Evolutionary conservation across 1,140 invertebrate species (phyloP).

Genomic region (Dendroctonus ponderosae): DNA sequence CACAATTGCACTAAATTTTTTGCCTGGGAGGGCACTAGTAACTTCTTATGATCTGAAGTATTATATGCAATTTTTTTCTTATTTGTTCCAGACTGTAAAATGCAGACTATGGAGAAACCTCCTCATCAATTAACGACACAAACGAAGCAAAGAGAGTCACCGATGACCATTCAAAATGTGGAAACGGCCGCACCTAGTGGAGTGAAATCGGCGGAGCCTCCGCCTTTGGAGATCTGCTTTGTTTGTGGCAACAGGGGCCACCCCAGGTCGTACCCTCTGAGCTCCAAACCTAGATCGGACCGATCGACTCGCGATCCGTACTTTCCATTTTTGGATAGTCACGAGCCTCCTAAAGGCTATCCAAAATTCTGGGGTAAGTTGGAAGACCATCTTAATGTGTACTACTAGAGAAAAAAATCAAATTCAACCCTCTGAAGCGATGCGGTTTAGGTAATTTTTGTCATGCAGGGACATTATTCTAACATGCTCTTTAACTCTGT

Average conservation of each 20-base stretch:
- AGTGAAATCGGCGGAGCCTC: constrained; percentile 7
- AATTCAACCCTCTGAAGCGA: too few relatives aligned
- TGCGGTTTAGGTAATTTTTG: neutral
- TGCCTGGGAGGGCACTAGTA: too few relatives aligned
- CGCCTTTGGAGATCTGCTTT: constrained; percentile 64
- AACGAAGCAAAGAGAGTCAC: constrained; percentile 15
- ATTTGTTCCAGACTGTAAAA: constrained; percentile 1
- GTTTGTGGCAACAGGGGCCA: constrained; percentile 79
- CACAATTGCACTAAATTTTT: neutral
- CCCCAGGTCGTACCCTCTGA: constrained; percentile 66
- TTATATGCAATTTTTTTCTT: neutral
- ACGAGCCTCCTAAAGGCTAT: constrained; percentile 77
- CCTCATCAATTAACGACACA: neutral
- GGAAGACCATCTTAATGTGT: too few relatives aligned
- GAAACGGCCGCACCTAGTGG: constrained; percentile 9
- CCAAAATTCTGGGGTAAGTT: constrained; percentile 40
- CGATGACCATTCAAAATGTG: neutral
- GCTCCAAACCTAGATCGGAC: constrained; percentile 63
- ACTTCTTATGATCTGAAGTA: neutral
- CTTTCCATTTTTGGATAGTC: constrained; percentile 87
- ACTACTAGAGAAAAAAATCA: too few relatives aligned
- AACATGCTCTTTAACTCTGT: neutral
- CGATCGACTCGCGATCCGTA: constrained; percentile 66
- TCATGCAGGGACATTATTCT: neutral
- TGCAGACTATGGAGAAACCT: constrained; percentile 20